A percentile compares a stretch with the other conserved stretches of the same genome.
Conservation (phyloP, 2,113 vertebrate species). For the Urocynchramus pylzowi region DNA sequence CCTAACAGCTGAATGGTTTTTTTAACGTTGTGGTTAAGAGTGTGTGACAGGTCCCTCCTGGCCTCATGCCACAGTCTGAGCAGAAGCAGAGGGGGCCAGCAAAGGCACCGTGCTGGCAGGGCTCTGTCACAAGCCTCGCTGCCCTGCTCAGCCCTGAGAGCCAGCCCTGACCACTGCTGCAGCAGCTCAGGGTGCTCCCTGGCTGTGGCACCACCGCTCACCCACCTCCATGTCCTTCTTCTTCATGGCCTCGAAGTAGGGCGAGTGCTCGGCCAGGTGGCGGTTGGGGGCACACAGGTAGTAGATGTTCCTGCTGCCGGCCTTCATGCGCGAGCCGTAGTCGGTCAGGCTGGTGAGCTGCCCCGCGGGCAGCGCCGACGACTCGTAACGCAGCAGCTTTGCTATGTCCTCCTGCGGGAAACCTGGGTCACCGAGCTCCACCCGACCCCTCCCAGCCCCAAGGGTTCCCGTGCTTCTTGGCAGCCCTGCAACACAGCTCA, state of each 20-base stretch:
- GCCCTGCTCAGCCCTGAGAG: background rate
- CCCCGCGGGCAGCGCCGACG: constrained; percentile 82
- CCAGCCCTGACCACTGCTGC: background rate
- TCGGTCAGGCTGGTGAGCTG: constrained; percentile 88
- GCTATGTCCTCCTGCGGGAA: constrained; percentile 87
- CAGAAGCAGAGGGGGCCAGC: background rate
- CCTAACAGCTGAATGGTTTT: accelerated
- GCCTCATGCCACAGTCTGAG: background rate
- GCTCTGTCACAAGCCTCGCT: background rate
- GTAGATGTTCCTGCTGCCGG: constrained; percentile 91
- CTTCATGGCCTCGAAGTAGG: constrained; percentile 96
- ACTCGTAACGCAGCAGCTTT: constrained; percentile 89
- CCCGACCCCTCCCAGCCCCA: background rate
- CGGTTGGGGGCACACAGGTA: constrained; percentile 93
- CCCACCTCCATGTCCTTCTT: constrained; percentile 92
- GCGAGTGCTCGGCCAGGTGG: constrained; percentile 89
- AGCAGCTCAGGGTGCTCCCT: background rate
- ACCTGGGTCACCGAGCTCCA: background rate
- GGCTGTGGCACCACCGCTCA: background rate
- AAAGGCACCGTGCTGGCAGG: accelerated
- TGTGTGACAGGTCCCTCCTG: background rate
- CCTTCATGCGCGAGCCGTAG: constrained; percentile 87
- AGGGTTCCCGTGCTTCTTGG: background rate
- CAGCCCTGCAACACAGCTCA: background rate
- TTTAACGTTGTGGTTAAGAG: background rate